Evolutionary conservation across 2,888 invertebrate species (phyloP), one percentile per base, ranked within the genome.

Genomic region (Acanthosepion esculentum): DNA sequence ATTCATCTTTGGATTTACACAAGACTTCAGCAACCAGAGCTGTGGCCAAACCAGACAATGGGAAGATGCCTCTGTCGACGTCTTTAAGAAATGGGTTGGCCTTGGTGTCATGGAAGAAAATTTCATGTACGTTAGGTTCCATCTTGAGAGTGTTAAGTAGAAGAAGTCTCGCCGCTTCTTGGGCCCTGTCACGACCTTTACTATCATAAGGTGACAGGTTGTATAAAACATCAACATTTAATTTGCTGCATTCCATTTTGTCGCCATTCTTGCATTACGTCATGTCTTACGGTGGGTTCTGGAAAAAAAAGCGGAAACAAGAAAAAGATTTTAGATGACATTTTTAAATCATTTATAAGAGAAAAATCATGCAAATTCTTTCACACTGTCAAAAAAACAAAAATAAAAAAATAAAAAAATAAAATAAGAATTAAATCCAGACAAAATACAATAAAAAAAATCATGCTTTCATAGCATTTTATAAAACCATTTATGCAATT

Each of bases 51-150:
- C 95, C 96, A n/a, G 96, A 96, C 95, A 97, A 96, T 95, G 97
- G 97, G 94, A 95, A 94, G 50, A 95, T 95, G 94, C 96, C 94
- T 10, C 95, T 95, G 91, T 96, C 96, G 33, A 96, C 95, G 53
- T 95, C 94, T 15, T 95, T 94, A 26, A 96, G 95, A 94, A 95
- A 94, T 5, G 95, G 95, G 93, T 96, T 96, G 18, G 95, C 94
- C n/a, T 95, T 94, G 64, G 96, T 96, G n/a, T 96, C 95, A 26
- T 96, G 96, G 95, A 97, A 97, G 95, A 97, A 97, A 26, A 96
- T 94, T 64, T 96, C 96, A 93, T 95, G 96, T n/a, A 97, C 97
- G 64, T 95, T 95, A 6, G 96, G 95, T 95, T 97, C 96, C 91
- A 95, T 95, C 95, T 96, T 96, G 95, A 97, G 95, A 94, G 96